These are phyloP conservation scores for Lithobates pipiens DNA, from an alignment of 2,797 vertebrate genomes.

Conservation along the genomic window DNA sequence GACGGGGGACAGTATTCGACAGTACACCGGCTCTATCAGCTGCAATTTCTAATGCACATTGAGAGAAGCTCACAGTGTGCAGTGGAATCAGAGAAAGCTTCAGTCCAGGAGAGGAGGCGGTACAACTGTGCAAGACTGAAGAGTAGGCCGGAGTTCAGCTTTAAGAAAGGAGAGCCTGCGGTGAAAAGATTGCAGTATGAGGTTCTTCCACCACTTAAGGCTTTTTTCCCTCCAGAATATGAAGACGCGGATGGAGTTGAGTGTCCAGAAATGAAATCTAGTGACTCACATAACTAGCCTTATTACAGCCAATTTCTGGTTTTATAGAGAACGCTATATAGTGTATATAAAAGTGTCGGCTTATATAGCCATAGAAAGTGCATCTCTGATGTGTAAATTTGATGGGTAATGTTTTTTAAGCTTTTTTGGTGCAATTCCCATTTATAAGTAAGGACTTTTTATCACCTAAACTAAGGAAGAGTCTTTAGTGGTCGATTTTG, in stretches of 20 bases:
- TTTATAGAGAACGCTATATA: slow-evolving; percentile 15
- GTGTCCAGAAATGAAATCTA: slow-evolving; percentile 6
- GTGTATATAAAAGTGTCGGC: not conserved
- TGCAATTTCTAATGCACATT: too few species aligned
- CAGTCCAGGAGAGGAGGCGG: too few species aligned
- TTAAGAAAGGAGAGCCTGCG: too few species aligned
- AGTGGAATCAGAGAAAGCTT: too few species aligned
- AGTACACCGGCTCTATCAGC: too few species aligned
- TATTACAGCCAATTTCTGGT: slow-evolving; percentile 5
- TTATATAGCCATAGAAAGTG: not conserved
- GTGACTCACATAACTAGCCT: not conserved
- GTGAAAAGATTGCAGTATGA: not conserved
- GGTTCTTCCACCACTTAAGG: too few species aligned
- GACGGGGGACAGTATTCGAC: too few species aligned
- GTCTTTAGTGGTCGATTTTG: not conserved
- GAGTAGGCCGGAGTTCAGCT: too few species aligned
- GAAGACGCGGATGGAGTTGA: not conserved
- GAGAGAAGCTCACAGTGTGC: too few species aligned
- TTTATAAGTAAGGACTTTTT: not conserved
- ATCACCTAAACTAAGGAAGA: not conserved
- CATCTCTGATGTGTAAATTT: not conserved
- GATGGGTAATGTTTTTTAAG: not conserved
- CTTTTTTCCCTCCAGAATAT: too few species aligned
- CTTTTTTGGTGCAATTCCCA: not conserved
- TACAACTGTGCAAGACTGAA: too few species aligned